phyloP scores from a whole-genome alignment of 2,113 vertebrate genomes.

The Camarhynchus parvulus region DNA sequence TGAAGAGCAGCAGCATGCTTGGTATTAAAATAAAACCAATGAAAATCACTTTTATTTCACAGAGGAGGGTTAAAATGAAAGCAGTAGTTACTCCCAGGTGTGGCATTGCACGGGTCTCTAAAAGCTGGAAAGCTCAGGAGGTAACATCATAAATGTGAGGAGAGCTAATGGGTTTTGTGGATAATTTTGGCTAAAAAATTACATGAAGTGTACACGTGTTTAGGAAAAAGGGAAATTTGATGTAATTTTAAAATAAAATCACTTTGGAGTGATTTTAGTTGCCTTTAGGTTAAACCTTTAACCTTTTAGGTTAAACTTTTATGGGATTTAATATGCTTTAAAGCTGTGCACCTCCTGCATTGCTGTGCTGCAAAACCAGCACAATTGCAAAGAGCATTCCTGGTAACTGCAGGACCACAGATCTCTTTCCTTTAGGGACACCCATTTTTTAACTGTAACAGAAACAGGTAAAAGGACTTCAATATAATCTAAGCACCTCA shows the following conservation, averaged over 20 bases:
- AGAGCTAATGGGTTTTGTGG: neutral
- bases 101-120: neutral
- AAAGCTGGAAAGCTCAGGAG: neutral
- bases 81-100: neutral
- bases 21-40: neutral
- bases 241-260: neutral
- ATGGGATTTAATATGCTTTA: neutral
- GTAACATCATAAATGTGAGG: neutral
- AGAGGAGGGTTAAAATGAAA: neutral
- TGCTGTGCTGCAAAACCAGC: neutral
- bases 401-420: accelerated
- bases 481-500: accelerated
- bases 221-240: neutral
- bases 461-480: neutral
- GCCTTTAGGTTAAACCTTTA: neutral
- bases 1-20: neutral
- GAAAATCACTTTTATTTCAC: neutral
- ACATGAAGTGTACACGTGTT: accelerated
- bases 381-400: neutral
- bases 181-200: neutral
- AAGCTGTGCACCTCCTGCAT: neutral
- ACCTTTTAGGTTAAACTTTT: neutral
- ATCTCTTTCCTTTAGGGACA: neutral
- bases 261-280: neutral
- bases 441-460: neutral